Percentiles rank a stretch among this genome's conserved stretches.
Evolutionary conservation across 2,113 vertebrate species (phyloP).

Genomic region (Amblyornis subalaris): DNA sequence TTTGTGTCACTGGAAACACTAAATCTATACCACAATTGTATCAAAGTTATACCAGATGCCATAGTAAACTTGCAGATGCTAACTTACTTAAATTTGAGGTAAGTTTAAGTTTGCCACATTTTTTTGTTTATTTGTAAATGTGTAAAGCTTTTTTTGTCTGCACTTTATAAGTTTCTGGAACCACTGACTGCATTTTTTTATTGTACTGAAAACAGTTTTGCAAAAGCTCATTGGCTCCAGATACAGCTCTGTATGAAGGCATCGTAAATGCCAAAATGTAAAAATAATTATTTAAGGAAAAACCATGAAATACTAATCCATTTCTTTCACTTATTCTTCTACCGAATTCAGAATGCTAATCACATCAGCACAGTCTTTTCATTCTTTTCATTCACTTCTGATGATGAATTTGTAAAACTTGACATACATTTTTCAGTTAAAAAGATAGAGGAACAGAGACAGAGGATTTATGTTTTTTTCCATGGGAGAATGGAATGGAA

Average conservation of each 20-base stretch:
- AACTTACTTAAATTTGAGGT: constrained; percentile 93
- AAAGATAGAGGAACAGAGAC: not conserved
- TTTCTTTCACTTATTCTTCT: not conserved
- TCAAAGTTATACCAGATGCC: constrained; percentile 88
- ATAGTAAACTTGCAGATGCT: constrained; percentile 87
- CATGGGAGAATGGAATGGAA: not conserved
- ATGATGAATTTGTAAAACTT: not conserved
- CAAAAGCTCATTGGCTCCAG: not conserved
- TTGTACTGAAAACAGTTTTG: not conserved
- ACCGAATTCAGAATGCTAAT: not conserved
- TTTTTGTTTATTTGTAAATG: not conserved
- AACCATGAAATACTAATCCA: not conserved
- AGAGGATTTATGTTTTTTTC: not conserved
- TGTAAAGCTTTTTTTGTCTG: not conserved
- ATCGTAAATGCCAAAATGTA: not conserved
- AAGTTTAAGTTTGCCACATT: not conserved
- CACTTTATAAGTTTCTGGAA: not conserved
- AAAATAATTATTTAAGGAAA: not conserved
- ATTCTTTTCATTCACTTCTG: not conserved
- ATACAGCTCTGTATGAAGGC: not conserved
- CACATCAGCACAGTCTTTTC: not conserved
- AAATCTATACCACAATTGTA: constrained; percentile 94
- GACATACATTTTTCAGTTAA: not conserved
- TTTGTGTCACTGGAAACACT: constrained; percentile 91
- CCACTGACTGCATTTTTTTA: not conserved